A percentile compares a stretch with the other conserved stretches of the same genome.
Evolutionary conservation across 2,797 vertebrate genomes (phyloP).

Genomic region (Epinephelus coioides): DNA sequence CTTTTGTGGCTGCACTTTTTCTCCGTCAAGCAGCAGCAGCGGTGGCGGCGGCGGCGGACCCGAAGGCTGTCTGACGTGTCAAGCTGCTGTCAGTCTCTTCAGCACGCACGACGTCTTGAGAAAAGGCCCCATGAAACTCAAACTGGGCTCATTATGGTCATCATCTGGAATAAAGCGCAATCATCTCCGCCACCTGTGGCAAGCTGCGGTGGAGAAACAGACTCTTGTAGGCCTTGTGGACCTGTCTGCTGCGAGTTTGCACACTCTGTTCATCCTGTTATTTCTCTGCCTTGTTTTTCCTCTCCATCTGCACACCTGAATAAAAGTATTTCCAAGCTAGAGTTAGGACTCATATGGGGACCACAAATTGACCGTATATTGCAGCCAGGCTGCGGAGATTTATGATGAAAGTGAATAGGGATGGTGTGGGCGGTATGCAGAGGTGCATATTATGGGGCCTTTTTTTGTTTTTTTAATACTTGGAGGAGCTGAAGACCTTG

Average conservation of each 20-base stretch:
- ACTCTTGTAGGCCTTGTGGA: constrained; percentile 36
- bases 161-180: constrained; percentile 73
- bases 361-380: constrained; percentile 73
- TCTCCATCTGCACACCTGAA: constrained; percentile 69
- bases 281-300: constrained; percentile 22
- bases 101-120: constrained; percentile 37
- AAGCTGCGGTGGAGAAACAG: constrained; percentile 27
- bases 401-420: constrained; percentile 70
- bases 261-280: constrained; percentile 24
- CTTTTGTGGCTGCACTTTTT: constrained; percentile 42
- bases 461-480: constrained; percentile 41
- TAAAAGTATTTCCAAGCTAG: constrained; percentile 47
- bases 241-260: constrained; percentile 29
- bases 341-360: constrained; percentile 74
- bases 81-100: constrained; percentile 58
- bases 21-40: neutral
- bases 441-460: constrained; percentile 64
- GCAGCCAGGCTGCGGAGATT: constrained; percentile 67
- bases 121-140: constrained; percentile 60
- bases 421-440: constrained; percentile 69
- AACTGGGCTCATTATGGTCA: constrained; percentile 70
- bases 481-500: constrained; percentile 50
- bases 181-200: constrained; percentile 75
- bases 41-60: neutral
- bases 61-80: constrained; percentile 52